Base-by-base conservation (phyloP, 2,113 vertebrate species). In the Malurus elegans region DNA sequence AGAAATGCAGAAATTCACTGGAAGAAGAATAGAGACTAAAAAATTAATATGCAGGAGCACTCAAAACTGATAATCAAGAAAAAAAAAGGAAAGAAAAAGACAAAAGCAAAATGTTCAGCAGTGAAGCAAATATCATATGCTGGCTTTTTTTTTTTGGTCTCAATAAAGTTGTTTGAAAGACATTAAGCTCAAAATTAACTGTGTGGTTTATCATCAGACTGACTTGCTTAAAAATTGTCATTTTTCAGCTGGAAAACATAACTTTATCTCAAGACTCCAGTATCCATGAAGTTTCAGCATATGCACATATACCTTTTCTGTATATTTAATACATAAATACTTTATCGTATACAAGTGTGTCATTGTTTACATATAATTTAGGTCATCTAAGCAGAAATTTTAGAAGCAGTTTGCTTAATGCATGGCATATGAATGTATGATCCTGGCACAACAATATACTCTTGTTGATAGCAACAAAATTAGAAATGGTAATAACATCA, bases 401-500 rank as follows among this genome's bases (percentile, higher is more conserved):
- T 92, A 87, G 76, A 88, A 88, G 58, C 40, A 89, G 24, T 54
- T 61, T 91, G 50, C 44, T 76, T 88, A 95, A 96, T 69, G 91
- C 64, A 89, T 65, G 66, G 84, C 83, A 44, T 66, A 69, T 69
- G 79, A 89, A 84, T 54, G 42, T 14, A 79, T 17, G 28, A 81
- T 79, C 94, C 80, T 82, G 32, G 89, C 74, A 95, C 45, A 84
- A 90, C 44, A 88, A 69, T 67, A 71, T 34, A 83, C 45, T 87
- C 91, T 26, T 73, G 86, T 88, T 97, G 93, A 72, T 93, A 94
- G 86, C 78, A 93, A 95, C 88, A 92, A 74, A 80, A 91, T 73
- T 48, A 74, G 40, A 76, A 92, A 79, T 88, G 51, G 64, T 57
- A 92, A 54, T 90, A 87, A 69, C 48, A 83, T 88, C 76, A 82